Base-by-base conservation (phyloP, 1,140 invertebrate species). In the Diachasma alloeum region DNA sequence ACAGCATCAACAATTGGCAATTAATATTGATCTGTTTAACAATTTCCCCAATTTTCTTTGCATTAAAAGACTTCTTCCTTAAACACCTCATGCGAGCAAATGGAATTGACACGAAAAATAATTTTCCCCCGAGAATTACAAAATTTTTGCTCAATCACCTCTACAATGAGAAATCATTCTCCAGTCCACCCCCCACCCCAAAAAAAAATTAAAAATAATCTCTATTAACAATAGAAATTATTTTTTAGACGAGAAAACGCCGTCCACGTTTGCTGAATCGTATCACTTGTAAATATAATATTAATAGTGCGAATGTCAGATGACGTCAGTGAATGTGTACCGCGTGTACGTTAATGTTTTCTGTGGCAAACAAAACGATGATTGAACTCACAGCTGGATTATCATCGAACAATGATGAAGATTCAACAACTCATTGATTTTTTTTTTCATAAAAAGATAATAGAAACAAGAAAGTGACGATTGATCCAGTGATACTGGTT, bases 251-350 rank as follows among this genome's bases (percentile, higher is more conserved):
- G 15, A 53, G 6, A 46, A 19, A 6, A 63, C 59, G 59, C 59
- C 24, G 59, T 63, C 11, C 59, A 63, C 24, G 24, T 63, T 63
- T 26, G 59, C 59, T 63, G 59, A 63, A 4, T 63, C 59, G 59
- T 24, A 31, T 26, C 15, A 8, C 8, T 26, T 63, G 59, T 63
- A 26, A 26, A 63, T 63, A 63, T 63, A 63, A 19, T 24, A 15
- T 63, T 26, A 26, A 19, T n/a, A 4, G 22, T 31, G 22, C 59
- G 59, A 63, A 6, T 11, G 59, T 63, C 59, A 11, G 59, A 15
- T 63, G 59, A 63, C 19, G 9, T 63, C 59, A 63, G 59, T 63
- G 24, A 63, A 63, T 63, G 59, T 63, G 59, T 31, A 63, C 59
- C 19, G 59, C 59, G 59, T 63, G 19, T 59, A 22, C 17, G 53